Percentiles rank a stretch among this genome's conserved stretches.
phyloP scores from a whole-genome alignment of 37 sponge, comb jelly and placozoan genomes.

The Haliclona indistincta region DNA sequence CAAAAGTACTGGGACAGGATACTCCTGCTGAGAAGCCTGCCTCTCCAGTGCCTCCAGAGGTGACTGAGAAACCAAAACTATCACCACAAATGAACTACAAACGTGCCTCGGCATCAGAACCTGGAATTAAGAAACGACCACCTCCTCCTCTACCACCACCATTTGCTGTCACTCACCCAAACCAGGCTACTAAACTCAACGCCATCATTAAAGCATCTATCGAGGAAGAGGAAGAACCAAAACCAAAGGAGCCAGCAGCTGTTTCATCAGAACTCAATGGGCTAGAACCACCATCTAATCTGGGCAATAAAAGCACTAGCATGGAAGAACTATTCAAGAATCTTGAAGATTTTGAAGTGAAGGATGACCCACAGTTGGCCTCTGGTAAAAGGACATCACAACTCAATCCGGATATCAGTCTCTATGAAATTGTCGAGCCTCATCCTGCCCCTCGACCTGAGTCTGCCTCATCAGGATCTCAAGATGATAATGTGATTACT shows the following conservation, averaged over 20 bases:
- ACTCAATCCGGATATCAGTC: neutral
- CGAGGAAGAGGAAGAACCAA: neutral
- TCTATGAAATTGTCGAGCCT: neutral
- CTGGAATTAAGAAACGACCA: neutral
- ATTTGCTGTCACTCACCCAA: conserved; percentile 13
- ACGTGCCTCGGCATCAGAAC: neutral
- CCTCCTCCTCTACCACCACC: conserved; percentile 54
- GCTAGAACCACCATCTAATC: neutral
- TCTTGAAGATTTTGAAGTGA: conserved; percentile 58
- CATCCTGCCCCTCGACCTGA: neutral
- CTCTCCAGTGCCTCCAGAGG: neutral
- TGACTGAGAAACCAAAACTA: neutral
- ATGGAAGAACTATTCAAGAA: conserved; percentile 68
- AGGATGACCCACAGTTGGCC: no score
- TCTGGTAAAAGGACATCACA: neutral
- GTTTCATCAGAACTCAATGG: neutral
- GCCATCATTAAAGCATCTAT: neutral
- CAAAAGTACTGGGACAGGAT: neutral
- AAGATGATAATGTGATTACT: neutral
- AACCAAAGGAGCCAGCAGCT: neutral
- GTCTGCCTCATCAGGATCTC: neutral
- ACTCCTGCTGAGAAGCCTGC: neutral
- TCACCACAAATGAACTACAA: conserved; percentile 2
- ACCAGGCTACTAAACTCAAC: neutral
- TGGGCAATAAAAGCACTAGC: conserved; percentile 19